phyloP scores from a whole-genome alignment of 2,113 vertebrate species.

The Pleuronectes platessa region DNA sequence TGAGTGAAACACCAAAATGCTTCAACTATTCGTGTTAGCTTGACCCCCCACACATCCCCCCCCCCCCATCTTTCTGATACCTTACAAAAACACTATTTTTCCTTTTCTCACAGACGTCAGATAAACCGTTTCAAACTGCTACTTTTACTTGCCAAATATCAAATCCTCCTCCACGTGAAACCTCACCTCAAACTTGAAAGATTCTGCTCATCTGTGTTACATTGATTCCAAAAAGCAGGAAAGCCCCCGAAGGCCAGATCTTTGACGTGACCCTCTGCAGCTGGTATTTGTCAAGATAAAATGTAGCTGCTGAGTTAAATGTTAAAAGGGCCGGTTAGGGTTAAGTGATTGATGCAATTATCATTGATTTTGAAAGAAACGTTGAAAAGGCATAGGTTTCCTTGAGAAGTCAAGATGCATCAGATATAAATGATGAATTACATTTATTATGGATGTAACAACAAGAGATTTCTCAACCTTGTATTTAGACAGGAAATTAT shows the following conservation, averaged over 20 bases:
- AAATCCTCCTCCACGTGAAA: conserved; percentile 13
- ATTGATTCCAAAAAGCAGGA: conserved; percentile 64
- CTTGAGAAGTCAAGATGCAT: conserved; percentile 6
- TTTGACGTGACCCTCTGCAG: conserved; percentile 74
- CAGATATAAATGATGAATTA: conserved; percentile 10
- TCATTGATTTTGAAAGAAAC: conserved; percentile 38
- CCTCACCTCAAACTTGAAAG: conserved; percentile 47
- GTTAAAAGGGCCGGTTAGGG: conserved; percentile 59
- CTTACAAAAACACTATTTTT: not conserved
- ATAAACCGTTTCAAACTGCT: not conserved
- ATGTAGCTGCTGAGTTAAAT: conserved; percentile 53
- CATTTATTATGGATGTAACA: not conserved
- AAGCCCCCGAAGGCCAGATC: conserved; percentile 70
- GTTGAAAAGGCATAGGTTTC: conserved; percentile 8
- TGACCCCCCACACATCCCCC: too few species aligned
- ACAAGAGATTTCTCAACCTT: not conserved
- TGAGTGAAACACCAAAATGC: not conserved
- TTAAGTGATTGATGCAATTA: conserved; percentile 63
- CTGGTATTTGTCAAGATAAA: conserved; percentile 79
- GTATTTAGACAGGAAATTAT: not conserved
- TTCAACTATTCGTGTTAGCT: too few species aligned
- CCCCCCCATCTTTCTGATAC: not conserved
- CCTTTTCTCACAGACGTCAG: not conserved
- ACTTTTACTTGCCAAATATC: conserved; percentile 8
- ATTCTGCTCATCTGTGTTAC: conserved; percentile 67